A percentile compares a stretch with the other conserved stretches of the same genome.
Evolutionary conservation across 1,140 invertebrate genomes (phyloP).

Genomic region (Galleria mellonella): DNA sequence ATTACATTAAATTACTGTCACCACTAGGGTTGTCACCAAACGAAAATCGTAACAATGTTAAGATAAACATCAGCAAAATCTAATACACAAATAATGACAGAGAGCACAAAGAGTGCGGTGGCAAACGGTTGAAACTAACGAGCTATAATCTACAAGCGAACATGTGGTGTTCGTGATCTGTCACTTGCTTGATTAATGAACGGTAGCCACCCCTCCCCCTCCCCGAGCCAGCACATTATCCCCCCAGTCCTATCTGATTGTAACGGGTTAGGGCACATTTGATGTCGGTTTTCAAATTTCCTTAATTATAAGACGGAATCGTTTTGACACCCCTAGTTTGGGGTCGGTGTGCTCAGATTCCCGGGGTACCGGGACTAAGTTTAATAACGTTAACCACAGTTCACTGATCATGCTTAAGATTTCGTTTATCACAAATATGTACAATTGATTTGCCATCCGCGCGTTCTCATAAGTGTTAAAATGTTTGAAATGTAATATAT

Average conservation of each 20-base stretch:
- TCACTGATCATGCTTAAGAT: conserved; percentile 8
- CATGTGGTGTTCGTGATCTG: conserved; percentile 44
- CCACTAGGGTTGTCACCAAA: no score
- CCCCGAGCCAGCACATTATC: not conserved
- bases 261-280: conserved; percentile 32
- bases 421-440: conserved; percentile 4
- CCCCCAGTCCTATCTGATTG: conserved; percentile 34
- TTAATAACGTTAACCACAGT: conserved; percentile 10
- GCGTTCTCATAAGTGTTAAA: no score
- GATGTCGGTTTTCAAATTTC: conserved; percentile 64
- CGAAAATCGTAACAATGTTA: no score
- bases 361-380: not conserved
- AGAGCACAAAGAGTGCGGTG: no score
- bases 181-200: conserved; percentile 54
- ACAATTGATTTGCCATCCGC: not conserved
- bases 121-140: conserved; percentile 29
- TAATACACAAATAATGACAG: no score
- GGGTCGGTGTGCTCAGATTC: not conserved
- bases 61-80: no score
- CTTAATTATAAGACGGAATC: conserved; percentile 58
- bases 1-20: no score
- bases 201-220: conserved; percentile 13
- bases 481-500: no score
- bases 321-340: conserved; percentile 34
- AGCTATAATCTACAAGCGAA: conserved; percentile 32